Evolutionary conservation across 2,797 vertebrate species (phyloP).

Genomic region (Hydrolagus colliei): DNA sequence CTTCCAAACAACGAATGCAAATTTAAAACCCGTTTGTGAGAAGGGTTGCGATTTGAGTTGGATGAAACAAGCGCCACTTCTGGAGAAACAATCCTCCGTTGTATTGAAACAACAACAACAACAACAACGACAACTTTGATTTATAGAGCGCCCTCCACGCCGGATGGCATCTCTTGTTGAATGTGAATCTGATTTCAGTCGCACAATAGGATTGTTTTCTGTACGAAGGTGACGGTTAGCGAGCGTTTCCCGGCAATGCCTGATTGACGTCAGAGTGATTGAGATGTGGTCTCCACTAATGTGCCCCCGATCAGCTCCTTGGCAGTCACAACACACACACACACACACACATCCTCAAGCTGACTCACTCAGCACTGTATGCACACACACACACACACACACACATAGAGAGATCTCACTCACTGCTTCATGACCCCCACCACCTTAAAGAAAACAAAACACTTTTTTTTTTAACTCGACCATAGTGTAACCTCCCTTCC

Average conservation of each 20-base stretch:
- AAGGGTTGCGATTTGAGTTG: not conserved
- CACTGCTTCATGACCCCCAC: not conserved
- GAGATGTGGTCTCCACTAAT: slow-evolving; percentile 1
- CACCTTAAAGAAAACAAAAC: not conserved
- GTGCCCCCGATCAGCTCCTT: not conserved
- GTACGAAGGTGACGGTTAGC: not conserved
- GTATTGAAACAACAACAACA: not conserved
- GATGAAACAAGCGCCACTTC: not conserved
- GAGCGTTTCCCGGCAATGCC: not conserved
- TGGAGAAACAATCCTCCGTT: not conserved
- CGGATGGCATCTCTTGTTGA: not conserved
- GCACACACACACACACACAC: not conserved
- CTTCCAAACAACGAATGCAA: not conserved
- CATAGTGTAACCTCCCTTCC: no score
- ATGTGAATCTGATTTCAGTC: no score
- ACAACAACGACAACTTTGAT: no score
- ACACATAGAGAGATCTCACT: not conserved
- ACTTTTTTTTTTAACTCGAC: no score
- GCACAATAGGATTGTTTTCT: not conserved
- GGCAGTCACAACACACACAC: not conserved
- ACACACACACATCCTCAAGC: not conserved
- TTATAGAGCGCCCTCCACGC: not conserved
- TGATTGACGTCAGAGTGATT: not conserved
- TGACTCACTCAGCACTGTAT: not conserved
- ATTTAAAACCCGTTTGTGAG: not conserved